phyloP scores from a whole-genome alignment of 2,797 vertebrate species.

The Parotocinclus haroldoi region DNA sequence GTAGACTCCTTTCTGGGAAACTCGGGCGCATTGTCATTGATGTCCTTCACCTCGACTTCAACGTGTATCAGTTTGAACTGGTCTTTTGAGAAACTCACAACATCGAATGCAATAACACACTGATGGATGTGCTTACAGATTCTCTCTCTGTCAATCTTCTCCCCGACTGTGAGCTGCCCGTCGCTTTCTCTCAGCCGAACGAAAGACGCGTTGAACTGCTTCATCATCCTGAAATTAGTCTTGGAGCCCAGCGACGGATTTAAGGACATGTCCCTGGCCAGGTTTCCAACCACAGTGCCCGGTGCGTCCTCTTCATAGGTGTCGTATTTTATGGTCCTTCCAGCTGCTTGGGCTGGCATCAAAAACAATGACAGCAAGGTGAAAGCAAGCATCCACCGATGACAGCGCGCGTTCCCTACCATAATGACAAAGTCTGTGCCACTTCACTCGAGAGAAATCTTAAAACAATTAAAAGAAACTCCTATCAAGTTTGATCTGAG shows the following conservation, averaged over 20 bases:
- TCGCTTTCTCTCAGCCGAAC: slow-evolving; percentile 86
- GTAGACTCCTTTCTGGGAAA: slow-evolving; percentile 82
- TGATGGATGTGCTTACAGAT: slow-evolving; percentile 80
- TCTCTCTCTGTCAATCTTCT: slow-evolving; percentile 86
- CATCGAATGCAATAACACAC: slow-evolving; percentile 89
- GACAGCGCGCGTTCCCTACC: slow-evolving; percentile 47
- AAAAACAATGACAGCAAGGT: slow-evolving; percentile 51
- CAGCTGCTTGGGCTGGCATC: slow-evolving; percentile 56
- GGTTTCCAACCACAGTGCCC: slow-evolving; percentile 89
- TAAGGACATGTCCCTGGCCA: slow-evolving; percentile 86
- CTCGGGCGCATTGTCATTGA: slow-evolving; percentile 89
- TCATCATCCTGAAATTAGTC: slow-evolving; percentile 86
- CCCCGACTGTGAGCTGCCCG: slow-evolving; percentile 87
- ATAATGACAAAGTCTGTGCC: slow-evolving; percentile 45
- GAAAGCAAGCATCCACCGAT: slow-evolving; percentile 56
- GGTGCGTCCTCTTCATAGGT: slow-evolving; percentile 91
- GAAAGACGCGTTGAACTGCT: slow-evolving; percentile 88
- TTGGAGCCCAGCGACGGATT: slow-evolving; percentile 66
- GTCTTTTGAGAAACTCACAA: slow-evolving; percentile 89
- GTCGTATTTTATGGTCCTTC: slow-evolving; percentile 88
- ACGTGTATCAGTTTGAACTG: slow-evolving; percentile 91
- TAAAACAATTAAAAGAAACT: slow-evolving; percentile 10
- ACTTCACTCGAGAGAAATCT: slow-evolving; percentile 14
- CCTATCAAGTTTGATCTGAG: slow-evolving; percentile 7
- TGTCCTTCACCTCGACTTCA: slow-evolving; percentile 94